A percentile compares a stretch with the other conserved stretches of the same genome.
phyloP scores from a whole-genome alignment of 2,113 vertebrate species.

The Pedionomus torquatus region DNA sequence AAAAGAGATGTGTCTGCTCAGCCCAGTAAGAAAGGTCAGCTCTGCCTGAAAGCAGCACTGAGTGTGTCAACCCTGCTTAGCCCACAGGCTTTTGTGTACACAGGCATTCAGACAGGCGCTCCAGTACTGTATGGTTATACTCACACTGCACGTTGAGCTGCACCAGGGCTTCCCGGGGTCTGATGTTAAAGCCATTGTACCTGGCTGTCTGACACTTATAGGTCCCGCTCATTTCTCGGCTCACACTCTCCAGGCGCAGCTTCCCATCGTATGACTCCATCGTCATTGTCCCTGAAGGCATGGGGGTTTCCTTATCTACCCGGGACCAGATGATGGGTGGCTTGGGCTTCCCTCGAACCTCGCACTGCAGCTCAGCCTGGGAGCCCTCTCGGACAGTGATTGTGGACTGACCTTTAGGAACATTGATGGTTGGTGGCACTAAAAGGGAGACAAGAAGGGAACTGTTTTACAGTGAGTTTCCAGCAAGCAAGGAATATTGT shows the following conservation, averaged over 20 bases:
- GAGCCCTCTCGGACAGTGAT: slow-evolving; percentile 89
- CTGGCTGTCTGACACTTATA: slow-evolving; percentile 96
- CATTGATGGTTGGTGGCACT: slow-evolving; percentile 91
- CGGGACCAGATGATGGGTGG: slow-evolving; percentile 94
- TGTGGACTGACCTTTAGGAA: slow-evolving; percentile 85
- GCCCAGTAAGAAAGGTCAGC: background rate
- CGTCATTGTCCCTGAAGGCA: slow-evolving; percentile 82
- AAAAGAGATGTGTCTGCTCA: background rate
- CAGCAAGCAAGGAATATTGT: background rate
- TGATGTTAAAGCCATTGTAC: slow-evolving; percentile 97
- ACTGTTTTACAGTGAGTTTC: background rate
- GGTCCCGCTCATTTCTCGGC: slow-evolving; percentile 88
- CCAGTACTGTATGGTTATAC: slow-evolving; percentile 41
- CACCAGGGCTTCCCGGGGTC: slow-evolving; percentile 87
- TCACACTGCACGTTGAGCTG: slow-evolving; percentile 96
- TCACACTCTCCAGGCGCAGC: slow-evolving; percentile 85
- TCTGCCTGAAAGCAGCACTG: background rate
- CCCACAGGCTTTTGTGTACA: background rate
- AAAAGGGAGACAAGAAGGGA: background rate
- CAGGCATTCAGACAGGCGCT: background rate
- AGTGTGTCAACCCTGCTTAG: background rate
- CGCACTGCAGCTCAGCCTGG: slow-evolving; percentile 86
- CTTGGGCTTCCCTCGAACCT: slow-evolving; percentile 91
- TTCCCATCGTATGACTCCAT: slow-evolving; percentile 89
- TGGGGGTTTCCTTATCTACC: slow-evolving; percentile 87